Percentiles rank a stretch among this genome's conserved stretches.
These are phyloP conservation scores for Brachionus rotundiformis DNA, from an alignment of 1,140 invertebrate genomes.

Conservation along the genomic window DNA sequence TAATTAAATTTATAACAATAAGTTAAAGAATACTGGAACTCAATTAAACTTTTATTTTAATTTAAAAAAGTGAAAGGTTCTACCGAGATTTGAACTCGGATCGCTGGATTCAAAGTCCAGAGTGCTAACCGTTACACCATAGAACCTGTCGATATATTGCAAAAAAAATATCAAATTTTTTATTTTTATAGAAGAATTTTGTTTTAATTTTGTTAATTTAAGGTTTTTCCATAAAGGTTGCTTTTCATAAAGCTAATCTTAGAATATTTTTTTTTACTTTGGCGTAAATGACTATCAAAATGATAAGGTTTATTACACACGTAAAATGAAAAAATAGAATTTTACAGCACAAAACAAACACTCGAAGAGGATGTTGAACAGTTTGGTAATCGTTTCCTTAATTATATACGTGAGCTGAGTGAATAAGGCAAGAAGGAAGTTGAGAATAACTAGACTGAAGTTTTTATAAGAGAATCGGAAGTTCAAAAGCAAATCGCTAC, in stretches of 20 bases:
- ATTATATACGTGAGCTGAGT: neutral
- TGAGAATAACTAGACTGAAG: neutral
- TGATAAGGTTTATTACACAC: too few relatives aligned
- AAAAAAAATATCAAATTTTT: too few relatives aligned
- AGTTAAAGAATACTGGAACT: too few relatives aligned
- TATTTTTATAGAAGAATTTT: too few relatives aligned
- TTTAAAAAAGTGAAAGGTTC: neutral
- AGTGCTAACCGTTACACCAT: slow-evolving; percentile 11
- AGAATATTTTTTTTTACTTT: too few relatives aligned
- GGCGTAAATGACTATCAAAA: too few relatives aligned
- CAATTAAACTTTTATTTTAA: too few relatives aligned
- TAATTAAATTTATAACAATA: too few relatives aligned
- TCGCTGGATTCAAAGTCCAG: neutral
- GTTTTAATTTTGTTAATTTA: too few relatives aligned
- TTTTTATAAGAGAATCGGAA: neutral
- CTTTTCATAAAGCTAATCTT: too few relatives aligned
- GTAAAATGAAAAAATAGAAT: slow-evolving; percentile 9
- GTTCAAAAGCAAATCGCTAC: neutral
- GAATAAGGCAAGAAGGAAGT: neutral
- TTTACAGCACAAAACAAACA: neutral
- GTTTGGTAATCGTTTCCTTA: neutral
- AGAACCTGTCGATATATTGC: neutral
- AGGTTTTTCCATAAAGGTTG: too few relatives aligned
- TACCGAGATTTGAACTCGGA: neutral
- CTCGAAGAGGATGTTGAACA: neutral